Percentiles rank a stretch among this genome's conserved stretches.
Conservation (phyloP, 37 sponge, comb jelly and placozoan species). For the Crambe crambe region DNA sequence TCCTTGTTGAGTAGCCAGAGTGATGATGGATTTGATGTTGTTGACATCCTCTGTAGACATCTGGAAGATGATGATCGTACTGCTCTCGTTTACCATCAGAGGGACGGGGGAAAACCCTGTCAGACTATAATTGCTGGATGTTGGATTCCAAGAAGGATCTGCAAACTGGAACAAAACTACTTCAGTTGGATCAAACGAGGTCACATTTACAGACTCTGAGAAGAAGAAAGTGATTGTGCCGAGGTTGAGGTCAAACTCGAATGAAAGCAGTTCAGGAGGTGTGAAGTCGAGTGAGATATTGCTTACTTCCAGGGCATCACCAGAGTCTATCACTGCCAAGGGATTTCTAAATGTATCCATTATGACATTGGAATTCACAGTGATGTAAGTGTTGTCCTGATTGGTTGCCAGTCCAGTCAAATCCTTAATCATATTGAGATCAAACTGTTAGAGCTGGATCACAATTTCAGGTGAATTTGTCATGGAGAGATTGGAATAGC, state of each 20-base stretch:
- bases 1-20: conserved; percentile 52
- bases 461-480: conserved; percentile 20
- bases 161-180: conserved; percentile 38
- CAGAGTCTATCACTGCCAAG: conserved; percentile 13
- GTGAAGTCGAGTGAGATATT: conserved; percentile 50
- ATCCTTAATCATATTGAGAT: conserved; percentile 80
- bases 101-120: conserved; percentile 25
- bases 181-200: conserved; percentile 30
- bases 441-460: conserved; percentile 60
- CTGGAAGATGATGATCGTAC: conserved; percentile 46
- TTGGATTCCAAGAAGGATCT: neutral
- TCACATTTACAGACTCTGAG: conserved; percentile 72
- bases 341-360: conserved; percentile 66
- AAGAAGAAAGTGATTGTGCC: conserved; percentile 63
- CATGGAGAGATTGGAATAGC: conserved; percentile 28
- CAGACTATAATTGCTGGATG: conserved; percentile 13
- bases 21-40: conserved; percentile 53
- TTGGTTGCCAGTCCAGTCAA: conserved; percentile 38
- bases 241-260: conserved; percentile 72
- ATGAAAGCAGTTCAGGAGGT: conserved; percentile 53
- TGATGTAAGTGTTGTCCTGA: conserved; percentile 56
- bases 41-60: conserved; percentile 66
- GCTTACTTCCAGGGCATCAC: conserved; percentile 17
- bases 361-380: conserved; percentile 36
- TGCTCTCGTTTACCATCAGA: neutral